These are phyloP conservation scores for Oncorhynchus nerka DNA, from an alignment of 2,113 vertebrate species.

Conservation along the genomic window DNA sequence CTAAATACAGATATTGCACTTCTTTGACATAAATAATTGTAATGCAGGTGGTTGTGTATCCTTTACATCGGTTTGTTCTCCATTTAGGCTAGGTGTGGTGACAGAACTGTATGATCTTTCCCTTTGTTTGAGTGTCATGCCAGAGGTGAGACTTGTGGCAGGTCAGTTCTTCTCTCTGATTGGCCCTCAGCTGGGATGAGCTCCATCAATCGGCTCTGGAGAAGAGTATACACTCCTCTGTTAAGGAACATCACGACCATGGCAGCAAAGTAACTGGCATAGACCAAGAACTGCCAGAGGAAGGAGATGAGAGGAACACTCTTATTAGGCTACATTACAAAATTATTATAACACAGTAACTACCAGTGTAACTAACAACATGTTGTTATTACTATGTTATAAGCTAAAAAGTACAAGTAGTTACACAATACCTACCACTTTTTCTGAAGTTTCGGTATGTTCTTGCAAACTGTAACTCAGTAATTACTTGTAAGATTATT, in stretches of 20 bases:
- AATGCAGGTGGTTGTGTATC: too few relatives aligned
- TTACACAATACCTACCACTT: too few relatives aligned
- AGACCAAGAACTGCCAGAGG: conserved; percentile 38
- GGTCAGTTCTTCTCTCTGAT: conserved; percentile 7
- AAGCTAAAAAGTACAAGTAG: not conserved
- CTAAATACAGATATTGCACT: not conserved
- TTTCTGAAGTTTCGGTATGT: not conserved
- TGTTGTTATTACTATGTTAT: not conserved
- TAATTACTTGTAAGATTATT: not conserved
- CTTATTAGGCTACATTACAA: not conserved
- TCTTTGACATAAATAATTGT: not conserved
- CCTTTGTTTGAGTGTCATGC: not conserved
- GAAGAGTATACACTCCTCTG: conserved; percentile 28
- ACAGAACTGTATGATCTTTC: not conserved
- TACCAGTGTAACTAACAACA: not conserved
- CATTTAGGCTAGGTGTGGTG: too few relatives aligned
- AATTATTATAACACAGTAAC: not conserved
- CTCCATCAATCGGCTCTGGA: not conserved
- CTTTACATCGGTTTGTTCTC: too few relatives aligned
- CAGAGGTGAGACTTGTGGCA: not conserved
- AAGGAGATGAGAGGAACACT: not conserved
- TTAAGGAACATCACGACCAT: conserved; percentile 48
- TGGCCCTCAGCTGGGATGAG: not conserved
- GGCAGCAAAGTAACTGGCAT: conserved; percentile 34
- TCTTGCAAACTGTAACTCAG: too few relatives aligned